phyloP scores from a whole-genome alignment of 2,113 vertebrate species.

The Puffinus mauretanicus region DNA sequence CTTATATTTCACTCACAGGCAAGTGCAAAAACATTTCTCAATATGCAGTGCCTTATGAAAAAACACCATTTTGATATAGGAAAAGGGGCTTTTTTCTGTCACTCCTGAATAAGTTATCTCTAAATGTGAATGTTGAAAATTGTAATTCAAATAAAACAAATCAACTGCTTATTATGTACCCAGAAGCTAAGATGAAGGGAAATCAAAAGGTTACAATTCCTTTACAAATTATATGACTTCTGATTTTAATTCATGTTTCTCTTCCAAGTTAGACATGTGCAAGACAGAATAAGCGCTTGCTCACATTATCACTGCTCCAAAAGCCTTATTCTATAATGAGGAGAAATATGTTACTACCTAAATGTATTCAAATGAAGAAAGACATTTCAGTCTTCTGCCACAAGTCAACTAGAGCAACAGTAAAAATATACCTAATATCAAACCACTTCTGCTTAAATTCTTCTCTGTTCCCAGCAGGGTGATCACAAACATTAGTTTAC shows the following conservation, averaged over 20 bases:
- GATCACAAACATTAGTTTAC: background rate
- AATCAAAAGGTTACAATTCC: background rate
- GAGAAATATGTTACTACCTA: background rate
- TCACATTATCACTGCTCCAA: background rate
- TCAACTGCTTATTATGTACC: background rate
- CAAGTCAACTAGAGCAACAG: background rate
- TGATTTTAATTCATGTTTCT: background rate
- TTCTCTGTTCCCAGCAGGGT: background rate
- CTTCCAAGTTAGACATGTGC: background rate
- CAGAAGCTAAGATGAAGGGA: background rate
- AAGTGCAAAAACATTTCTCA: background rate
- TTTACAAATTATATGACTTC: background rate
- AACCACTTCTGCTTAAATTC: background rate
- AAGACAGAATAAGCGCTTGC: background rate
- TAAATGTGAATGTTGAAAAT: background rate
- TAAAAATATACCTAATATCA: background rate
- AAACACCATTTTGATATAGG: background rate
- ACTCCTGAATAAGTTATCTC: background rate
- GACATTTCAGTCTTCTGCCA: background rate
- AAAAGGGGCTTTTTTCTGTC: background rate
- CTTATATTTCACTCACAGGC: background rate
- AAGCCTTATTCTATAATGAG: background rate
- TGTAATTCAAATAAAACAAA: background rate
- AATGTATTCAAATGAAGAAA: background rate
- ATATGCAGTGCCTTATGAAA: background rate